Evolutionary conservation across 1,140 invertebrate genomes (phyloP).

Genomic region (Neodiprion fabricii): DNA sequence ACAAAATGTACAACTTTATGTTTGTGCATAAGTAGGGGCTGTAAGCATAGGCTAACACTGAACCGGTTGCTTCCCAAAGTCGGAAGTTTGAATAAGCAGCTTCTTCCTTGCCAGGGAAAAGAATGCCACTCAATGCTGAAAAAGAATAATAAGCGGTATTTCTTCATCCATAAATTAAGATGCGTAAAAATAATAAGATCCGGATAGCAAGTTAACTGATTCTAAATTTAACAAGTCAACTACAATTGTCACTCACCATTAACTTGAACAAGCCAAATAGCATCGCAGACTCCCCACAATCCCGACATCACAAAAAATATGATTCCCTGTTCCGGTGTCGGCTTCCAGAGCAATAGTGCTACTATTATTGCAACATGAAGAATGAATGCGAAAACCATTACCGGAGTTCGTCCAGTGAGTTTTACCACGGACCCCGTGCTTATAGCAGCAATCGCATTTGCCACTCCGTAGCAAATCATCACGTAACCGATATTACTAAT

Average conservation of each 20-base stretch:
- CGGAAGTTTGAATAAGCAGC: slow-evolving; percentile 93
- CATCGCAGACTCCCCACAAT: slow-evolving; percentile 90
- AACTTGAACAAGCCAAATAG: slow-evolving; percentile 93
- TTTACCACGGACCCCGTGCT: slow-evolving; percentile 81
- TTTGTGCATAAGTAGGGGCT: slow-evolving; percentile 81
- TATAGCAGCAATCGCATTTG: slow-evolving; percentile 82
- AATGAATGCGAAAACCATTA: slow-evolving; percentile 76
- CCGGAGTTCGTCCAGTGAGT: slow-evolving; percentile 77
- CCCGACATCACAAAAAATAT: slow-evolving; percentile 86
- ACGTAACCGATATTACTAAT: slow-evolving; percentile 90
- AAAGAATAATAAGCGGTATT: slow-evolving; percentile 24
- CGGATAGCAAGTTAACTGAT: too few species aligned
- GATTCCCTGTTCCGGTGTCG: slow-evolving; percentile 71
- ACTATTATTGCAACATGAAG: slow-evolving; percentile 74
- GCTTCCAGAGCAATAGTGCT: slow-evolving; percentile 76
- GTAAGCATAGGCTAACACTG: slow-evolving; percentile 82
- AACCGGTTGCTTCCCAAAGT: slow-evolving; percentile 89
- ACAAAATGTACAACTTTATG: slow-evolving; percentile 77
- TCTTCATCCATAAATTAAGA: too few species aligned
- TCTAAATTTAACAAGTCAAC: too few species aligned
- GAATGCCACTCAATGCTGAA: slow-evolving; percentile 85
- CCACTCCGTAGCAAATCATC: slow-evolving; percentile 89
- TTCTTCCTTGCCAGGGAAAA: slow-evolving; percentile 87
- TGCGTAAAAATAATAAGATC: too few species aligned
- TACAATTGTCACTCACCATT: slow-evolving; percentile 73